Base-by-base conservation (phyloP, 1,140 invertebrate species). In the Latrodectus geometricus region DNA sequence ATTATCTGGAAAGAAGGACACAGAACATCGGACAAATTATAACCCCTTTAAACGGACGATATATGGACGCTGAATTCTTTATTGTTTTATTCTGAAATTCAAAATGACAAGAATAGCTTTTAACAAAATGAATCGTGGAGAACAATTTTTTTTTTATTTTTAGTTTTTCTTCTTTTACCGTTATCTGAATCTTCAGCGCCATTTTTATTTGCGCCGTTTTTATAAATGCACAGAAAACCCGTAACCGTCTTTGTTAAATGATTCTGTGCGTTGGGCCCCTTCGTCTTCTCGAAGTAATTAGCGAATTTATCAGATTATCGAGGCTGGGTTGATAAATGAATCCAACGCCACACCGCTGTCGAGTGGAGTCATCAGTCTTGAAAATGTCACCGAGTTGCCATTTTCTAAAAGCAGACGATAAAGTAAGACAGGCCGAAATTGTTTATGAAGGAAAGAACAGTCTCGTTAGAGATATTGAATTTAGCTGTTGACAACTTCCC, bases 221-320 rank as follows among this genome's bases (percentile, higher is more conserved):
- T 17, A 68, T 23, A 69, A n/a, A 23, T 9, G 68, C 68, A 69
- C 68, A 4, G 15, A 69, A 69, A n/a, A 69, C 9, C 68, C 20
- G n/a, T 35, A 35, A 35, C 35, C 61, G 12, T 65, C 61, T 15
- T n/a, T 65, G 12, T 35, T 17, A 15, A 4, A 3, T 21, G 69
- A 81, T 74, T 49, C 70, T n/a, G 4, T 4, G 12, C 23, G 23
- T 66, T 48, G 48, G 76, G 48, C 48, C 48, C n/a, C 61, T 66
- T 68, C 80, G 54, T 61, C 14, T 73, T 74, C 50, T 74, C 23
- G 12, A 21, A 70, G 73, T 74, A 83, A 74, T 83, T 74, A 83
- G 80, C 70, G 54, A 15, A 74, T 83, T 83, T 83, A 83, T 83
- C 80, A 72, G 80, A 83, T 83, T 83, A 83, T 83, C 80, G 69